phyloP scores from a whole-genome alignment of 2,113 vertebrate genomes.

The human (Homo sapiens) region DNA sequence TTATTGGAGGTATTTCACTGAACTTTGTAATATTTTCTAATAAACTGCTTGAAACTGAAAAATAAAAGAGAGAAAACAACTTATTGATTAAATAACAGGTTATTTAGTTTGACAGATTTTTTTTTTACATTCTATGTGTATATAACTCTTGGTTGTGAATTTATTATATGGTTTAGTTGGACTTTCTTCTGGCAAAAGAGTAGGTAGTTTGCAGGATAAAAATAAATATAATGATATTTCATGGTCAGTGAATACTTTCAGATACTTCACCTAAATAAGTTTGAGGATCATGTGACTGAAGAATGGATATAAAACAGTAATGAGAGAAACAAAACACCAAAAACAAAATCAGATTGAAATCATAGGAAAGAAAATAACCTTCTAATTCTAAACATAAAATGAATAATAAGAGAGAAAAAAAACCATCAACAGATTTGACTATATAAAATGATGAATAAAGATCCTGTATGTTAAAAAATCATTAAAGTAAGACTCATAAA shows the following conservation, averaged over 20 bases:
- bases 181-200: not conserved
- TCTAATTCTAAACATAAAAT: not conserved
- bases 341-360: not conserved
- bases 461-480: not conserved
- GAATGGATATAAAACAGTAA: not conserved
- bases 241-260: not conserved
- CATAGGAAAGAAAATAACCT: not conserved
- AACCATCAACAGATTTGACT: not conserved
- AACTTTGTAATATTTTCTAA: not conserved
- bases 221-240: not conserved
- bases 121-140: not conserved
- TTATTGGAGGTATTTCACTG: not conserved
- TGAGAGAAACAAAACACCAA: not conserved
- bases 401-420: not conserved
- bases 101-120: not conserved
- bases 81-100: not conserved
- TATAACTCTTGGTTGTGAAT: not conserved
- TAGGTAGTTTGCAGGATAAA: not conserved
- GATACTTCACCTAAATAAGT: not conserved
- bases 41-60: not conserved
- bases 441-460: constrained; percentile 24
- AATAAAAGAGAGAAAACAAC: constrained; percentile 3
- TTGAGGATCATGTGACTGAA: not conserved
- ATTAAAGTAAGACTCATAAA: not conserved
- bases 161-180: not conserved